These are phyloP conservation scores for Actenoides lindsayi DNA, from an alignment of 2,113 vertebrate genomes.

Conservation along the genomic window DNA sequence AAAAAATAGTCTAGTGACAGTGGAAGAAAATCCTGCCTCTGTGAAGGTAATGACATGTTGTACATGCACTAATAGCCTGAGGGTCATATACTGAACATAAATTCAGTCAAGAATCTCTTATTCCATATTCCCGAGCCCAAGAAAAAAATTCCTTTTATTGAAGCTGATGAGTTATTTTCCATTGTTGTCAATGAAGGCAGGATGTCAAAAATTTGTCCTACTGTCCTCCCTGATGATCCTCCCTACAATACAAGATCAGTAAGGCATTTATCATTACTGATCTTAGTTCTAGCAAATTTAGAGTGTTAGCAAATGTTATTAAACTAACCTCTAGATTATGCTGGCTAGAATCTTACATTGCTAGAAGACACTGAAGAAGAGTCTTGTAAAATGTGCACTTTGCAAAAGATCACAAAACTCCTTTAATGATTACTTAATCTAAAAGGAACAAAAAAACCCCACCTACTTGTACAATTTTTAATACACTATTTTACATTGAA, in stretches of 20 bases:
- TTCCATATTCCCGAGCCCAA: neutral
- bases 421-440: neutral
- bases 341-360: neutral
- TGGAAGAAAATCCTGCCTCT: neutral
- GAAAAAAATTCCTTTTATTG: neutral
- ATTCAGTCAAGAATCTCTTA: neutral
- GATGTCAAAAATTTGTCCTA: neutral
- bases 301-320: neutral
- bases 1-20: neutral
- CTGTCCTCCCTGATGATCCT: neutral
- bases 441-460: neutral
- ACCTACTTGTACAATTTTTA: neutral
- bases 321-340: neutral
- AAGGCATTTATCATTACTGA: neutral
- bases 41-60: neutral
- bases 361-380: neutral
- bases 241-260: fast-evolving
- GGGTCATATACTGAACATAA: neutral
- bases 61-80: neutral
- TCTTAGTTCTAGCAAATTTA: neutral
- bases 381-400: neutral
- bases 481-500: neutral
- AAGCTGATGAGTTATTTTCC: neutral
- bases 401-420: neutral
- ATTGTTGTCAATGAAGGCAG: neutral